Evolutionary conservation across 2,888 invertebrate genomes (phyloP).

Genomic region (Xanthia icteritia): DNA sequence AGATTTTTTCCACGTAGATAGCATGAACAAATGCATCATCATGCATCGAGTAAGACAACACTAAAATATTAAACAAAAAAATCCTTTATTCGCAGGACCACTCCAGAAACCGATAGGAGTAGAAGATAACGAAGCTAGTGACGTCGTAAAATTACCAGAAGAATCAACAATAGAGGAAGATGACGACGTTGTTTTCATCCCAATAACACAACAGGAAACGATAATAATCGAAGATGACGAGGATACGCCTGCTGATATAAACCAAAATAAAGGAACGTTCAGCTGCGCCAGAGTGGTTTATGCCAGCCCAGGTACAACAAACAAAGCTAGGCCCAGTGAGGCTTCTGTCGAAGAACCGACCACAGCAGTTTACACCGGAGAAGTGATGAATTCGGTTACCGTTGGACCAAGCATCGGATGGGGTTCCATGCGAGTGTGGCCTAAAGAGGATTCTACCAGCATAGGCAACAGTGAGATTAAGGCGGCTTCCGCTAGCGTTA

Average conservation of each 20-base stretch:
- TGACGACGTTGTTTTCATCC: constrained; percentile 5
- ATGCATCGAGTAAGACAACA: neutral
- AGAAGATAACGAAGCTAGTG: neutral
- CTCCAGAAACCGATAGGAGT: neutral
- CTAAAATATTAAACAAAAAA: too few species aligned
- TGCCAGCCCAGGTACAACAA: neutral
- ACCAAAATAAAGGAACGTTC: neutral
- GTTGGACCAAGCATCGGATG: neutral
- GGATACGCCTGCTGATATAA: neutral
- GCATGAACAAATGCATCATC: neutral
- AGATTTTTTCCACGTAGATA: neutral
- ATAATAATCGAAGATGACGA: constrained; percentile 18
- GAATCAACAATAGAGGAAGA: neutral
- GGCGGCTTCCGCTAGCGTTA: neutral
- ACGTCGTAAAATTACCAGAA: neutral
- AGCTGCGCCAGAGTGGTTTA: neutral
- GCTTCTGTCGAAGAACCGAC: neutral
- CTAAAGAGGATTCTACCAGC: neutral
- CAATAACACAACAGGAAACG: neutral
- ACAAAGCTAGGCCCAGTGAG: neutral
- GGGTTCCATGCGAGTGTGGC: constrained; percentile 5
- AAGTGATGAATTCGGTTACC: neutral
- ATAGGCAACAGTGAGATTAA: neutral
- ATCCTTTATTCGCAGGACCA: neutral
- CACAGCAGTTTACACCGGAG: neutral